Evolutionary conservation across 2,797 vertebrate genomes (phyloP).

Genomic region (Thripadectes ignobilis): DNA sequence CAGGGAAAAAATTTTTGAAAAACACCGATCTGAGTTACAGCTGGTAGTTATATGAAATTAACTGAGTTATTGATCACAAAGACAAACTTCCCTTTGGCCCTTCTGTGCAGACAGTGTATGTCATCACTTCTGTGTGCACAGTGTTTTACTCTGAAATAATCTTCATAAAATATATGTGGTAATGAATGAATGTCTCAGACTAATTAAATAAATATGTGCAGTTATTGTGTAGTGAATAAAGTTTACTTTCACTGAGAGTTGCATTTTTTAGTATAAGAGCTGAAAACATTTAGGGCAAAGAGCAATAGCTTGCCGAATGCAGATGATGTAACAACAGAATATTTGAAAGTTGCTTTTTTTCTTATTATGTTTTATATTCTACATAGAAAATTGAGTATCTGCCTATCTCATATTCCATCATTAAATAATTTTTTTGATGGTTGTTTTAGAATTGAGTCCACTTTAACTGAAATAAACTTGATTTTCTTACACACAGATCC

Average conservation of each 20-base stretch:
- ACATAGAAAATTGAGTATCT: not conserved
- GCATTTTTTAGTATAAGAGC: not conserved
- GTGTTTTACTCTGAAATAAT: not conserved
- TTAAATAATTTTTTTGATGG: not conserved
- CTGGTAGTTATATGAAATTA: not conserved
- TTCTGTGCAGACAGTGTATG: not conserved
- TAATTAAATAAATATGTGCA: not conserved
- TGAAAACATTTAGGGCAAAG: not conserved
- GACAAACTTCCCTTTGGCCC: rapidly evolving
- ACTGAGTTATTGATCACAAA: not conserved
- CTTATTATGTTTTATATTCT: not conserved
- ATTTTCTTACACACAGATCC: not conserved
- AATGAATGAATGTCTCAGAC: not conserved
- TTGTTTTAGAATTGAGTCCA: not conserved
- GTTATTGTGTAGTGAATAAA: not conserved
- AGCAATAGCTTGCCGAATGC: not conserved
- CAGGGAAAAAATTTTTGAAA: not conserved
- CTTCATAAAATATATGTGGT: not conserved
- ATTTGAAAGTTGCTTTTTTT: not conserved
- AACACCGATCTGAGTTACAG: not conserved
- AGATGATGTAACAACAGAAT: not conserved
- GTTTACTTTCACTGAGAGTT: not conserved
- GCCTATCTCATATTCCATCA: not conserved
- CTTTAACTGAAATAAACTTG: not conserved
- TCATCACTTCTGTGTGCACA: not conserved